Percentiles rank a stretch among this genome's conserved stretches.
These are phyloP conservation scores for Pardalotus punctatus DNA, from an alignment of 2,113 vertebrate species.

Conservation along the genomic window DNA sequence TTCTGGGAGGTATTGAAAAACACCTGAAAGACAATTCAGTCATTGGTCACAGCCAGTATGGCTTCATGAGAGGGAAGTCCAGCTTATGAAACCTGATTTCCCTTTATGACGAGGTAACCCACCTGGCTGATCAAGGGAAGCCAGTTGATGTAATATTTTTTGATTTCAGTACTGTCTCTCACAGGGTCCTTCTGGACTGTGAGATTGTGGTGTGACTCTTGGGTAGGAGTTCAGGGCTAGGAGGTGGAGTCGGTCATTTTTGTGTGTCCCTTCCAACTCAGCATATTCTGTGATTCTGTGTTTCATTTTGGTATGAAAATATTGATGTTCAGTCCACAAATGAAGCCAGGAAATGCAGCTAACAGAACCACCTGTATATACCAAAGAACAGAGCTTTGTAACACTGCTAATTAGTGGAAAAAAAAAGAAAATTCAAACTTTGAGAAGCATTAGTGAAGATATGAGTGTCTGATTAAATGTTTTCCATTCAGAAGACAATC, in stretches of 20 bases:
- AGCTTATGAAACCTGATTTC: not conserved
- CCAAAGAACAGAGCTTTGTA: not conserved
- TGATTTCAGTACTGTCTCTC: not conserved
- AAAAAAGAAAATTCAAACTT: not conserved
- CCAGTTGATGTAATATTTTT: not conserved
- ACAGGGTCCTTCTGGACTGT: not conserved
- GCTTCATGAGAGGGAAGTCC: not conserved
- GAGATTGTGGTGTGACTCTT: too few relatives aligned
- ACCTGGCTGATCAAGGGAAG: not conserved
- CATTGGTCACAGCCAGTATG: not conserved
- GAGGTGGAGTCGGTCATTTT: not conserved
- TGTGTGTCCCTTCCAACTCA: not conserved
- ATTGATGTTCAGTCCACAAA: not conserved
- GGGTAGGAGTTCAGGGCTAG: too few relatives aligned
- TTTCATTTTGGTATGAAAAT: not conserved
- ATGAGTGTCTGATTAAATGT: not conserved
- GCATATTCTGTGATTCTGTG: not conserved
- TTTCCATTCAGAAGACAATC: not conserved
- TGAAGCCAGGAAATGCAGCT: not conserved
- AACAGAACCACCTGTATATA: not conserved
- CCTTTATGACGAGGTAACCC: not conserved
- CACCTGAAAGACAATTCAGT: not conserved
- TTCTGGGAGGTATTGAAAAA: not conserved
- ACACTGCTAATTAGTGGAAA: not conserved
- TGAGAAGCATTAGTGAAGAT: not conserved